Evolutionary conservation across 2,797 vertebrate species (phyloP).

Genomic region (Ceryle rudis): DNA sequence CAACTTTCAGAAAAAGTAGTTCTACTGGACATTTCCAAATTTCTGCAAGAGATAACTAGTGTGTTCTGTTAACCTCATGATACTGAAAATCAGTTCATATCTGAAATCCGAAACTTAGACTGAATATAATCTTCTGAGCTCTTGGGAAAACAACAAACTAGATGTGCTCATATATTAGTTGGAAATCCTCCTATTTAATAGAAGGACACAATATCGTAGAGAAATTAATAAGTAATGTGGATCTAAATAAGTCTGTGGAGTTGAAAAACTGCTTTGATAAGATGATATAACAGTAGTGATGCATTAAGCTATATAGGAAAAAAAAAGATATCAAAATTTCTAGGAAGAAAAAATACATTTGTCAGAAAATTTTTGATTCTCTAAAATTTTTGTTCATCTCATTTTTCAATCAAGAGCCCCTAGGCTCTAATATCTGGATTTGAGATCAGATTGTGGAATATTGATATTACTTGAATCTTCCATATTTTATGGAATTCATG

Average conservation of each 20-base stretch:
- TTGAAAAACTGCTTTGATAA: neutral
- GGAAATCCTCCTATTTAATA: neutral
- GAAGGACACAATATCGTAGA: neutral
- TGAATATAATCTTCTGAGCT: neutral
- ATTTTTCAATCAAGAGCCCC: neutral
- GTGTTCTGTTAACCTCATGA: neutral
- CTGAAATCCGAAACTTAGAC: neutral
- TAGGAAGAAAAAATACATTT: neutral
- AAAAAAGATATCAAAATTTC: neutral
- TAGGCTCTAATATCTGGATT: neutral
- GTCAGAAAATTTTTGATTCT: neutral
- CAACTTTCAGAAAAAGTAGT: neutral
- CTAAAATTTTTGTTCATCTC: neutral
- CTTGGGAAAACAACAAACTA: neutral
- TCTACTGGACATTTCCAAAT: neutral
- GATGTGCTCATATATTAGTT: neutral
- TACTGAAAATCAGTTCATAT: neutral
- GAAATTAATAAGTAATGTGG: neutral
- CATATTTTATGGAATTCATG: neutral
- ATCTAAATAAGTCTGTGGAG: neutral
- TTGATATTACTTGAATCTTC: neutral
- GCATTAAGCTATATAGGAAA: neutral
- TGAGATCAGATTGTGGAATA: neutral
- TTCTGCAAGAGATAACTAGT: neutral
- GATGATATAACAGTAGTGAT: neutral